These are phyloP conservation scores for Heloderma charlesbogerti DNA, from an alignment of 2,113 vertebrate species.

Conservation along the genomic window DNA sequence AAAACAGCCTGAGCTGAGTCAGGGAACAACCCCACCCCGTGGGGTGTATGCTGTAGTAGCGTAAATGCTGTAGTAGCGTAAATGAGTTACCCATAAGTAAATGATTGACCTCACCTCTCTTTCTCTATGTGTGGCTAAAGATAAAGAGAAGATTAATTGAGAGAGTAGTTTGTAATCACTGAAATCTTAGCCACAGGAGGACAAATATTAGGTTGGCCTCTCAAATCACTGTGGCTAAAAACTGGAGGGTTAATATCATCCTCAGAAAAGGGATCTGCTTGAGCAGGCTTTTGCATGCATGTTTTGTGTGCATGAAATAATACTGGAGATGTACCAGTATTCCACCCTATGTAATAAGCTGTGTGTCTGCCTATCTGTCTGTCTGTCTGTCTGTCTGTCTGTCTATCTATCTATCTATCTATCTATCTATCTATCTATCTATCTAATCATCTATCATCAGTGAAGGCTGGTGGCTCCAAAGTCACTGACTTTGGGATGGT, in stretches of 20 bases:
- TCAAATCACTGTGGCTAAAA: neutral
- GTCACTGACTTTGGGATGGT: too few species aligned
- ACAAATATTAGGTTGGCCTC: constrained; percentile 14
- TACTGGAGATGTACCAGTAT: too few species aligned
- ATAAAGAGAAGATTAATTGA: constrained; percentile 44
- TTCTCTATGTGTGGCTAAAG: constrained; percentile 34
- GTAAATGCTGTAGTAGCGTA: neutral
- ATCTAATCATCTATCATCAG: too few species aligned
- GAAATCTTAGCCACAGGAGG: constrained; percentile 39
- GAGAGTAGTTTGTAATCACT: constrained; percentile 26
- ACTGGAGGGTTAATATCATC: neutral
- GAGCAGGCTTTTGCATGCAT: neutral
- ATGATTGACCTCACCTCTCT: constrained; percentile 43
- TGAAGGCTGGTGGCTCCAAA: too few species aligned
- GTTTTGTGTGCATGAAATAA: neutral
- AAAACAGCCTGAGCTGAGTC: neutral
- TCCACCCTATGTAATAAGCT: too few species aligned
- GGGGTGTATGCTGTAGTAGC: too few species aligned
- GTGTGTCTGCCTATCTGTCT: too few species aligned
- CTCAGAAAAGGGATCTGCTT: neutral
- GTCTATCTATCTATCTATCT: too few species aligned
- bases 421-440: too few species aligned
- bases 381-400: too few species aligned
- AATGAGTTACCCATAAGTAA: constrained; percentile 42
- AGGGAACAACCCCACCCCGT: too few species aligned